phyloP scores from a whole-genome alignment of 2,113 vertebrate species.

The Boleophthalmus pectinirostris region DNA sequence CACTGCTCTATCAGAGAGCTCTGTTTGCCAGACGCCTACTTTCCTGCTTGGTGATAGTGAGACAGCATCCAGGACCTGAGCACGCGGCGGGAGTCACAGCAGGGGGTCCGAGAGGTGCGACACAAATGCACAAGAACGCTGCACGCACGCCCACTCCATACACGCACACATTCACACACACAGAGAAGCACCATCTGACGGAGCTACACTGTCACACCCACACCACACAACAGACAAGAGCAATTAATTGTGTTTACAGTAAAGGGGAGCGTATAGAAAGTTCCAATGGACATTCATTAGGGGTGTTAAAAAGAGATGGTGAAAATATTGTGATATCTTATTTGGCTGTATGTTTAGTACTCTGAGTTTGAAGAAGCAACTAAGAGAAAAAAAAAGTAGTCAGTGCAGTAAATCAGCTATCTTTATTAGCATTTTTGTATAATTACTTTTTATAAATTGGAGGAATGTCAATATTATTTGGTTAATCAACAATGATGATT shows the following conservation, averaged over 20 bases:
- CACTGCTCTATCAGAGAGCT: conserved; percentile 71
- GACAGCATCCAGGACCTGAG: conserved; percentile 73
- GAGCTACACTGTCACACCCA: conserved; percentile 63
- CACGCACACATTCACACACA: conserved; percentile 41
- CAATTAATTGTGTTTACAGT: conserved; percentile 39
- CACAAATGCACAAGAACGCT: conserved; percentile 52
- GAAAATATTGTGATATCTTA: background rate
- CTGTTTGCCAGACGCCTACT: conserved; percentile 76
- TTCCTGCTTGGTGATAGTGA: conserved; percentile 67
- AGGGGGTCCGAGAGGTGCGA: conserved; percentile 74
- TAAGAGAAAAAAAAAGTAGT: background rate
- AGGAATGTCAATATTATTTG: too few species aligned
- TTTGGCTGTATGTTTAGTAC: background rate
- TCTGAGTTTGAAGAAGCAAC: background rate
- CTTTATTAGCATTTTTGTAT: too few species aligned
- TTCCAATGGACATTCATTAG: background rate
- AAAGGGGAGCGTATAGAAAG: conserved; percentile 25
- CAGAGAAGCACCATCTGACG: conserved; percentile 65
- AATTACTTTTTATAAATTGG: too few species aligned
- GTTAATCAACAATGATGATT: too few species aligned
- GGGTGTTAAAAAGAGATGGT: conserved; percentile 1
- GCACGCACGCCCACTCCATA: conserved; percentile 46
- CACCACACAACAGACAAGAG: conserved; percentile 51
- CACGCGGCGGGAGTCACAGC: conserved; percentile 73
- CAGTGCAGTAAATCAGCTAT: too few species aligned